phyloP scores from a whole-genome alignment of 2,888 invertebrate species.

The Lepeophtheirus nordmannii region DNA sequence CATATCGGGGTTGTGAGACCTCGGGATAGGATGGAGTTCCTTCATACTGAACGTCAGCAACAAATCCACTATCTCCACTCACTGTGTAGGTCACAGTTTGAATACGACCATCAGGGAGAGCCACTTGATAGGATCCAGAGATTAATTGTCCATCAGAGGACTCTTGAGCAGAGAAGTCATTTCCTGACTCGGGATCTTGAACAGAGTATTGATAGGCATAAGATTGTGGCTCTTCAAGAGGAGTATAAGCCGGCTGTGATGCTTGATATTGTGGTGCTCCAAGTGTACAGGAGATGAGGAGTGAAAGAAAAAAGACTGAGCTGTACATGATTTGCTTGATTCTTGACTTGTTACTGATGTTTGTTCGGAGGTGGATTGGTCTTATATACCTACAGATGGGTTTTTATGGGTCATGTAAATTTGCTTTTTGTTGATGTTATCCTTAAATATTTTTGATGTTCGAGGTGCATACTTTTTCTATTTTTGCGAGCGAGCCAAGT shows the following conservation, averaged over 20 bases:
- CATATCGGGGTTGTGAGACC: too few relatives aligned
- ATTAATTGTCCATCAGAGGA: conserved; percentile 14
- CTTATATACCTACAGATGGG: too few relatives aligned
- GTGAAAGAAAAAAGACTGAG: neutral
- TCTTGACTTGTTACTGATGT: too few relatives aligned
- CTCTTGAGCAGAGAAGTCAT: conserved; percentile 19
- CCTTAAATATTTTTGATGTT: too few relatives aligned
- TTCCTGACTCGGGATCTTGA: conserved; percentile 18
- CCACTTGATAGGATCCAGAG: conserved; percentile 12
- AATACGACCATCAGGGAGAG: conserved; percentile 22
- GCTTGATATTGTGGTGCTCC: neutral
- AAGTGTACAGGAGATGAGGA: neutral
- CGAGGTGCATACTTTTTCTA: too few relatives aligned
- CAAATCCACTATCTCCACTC: conserved; percentile 14
- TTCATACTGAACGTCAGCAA: conserved; percentile 14
- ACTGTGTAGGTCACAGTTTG: conserved; percentile 24
- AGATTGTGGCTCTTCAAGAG: conserved; percentile 1
- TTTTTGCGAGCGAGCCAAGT: too few relatives aligned
- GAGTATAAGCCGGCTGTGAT: neutral
- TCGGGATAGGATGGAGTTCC: conserved; percentile 19
- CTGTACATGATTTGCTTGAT: too few relatives aligned
- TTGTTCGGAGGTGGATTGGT: too few relatives aligned
- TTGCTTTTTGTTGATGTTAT: too few relatives aligned
- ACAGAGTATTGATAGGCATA: conserved; percentile 16
- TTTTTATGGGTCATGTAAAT: too few relatives aligned